Evolutionary conservation across 2,888 invertebrate genomes (phyloP).

Genomic region (Xanthorhoe spadicearia): DNA sequence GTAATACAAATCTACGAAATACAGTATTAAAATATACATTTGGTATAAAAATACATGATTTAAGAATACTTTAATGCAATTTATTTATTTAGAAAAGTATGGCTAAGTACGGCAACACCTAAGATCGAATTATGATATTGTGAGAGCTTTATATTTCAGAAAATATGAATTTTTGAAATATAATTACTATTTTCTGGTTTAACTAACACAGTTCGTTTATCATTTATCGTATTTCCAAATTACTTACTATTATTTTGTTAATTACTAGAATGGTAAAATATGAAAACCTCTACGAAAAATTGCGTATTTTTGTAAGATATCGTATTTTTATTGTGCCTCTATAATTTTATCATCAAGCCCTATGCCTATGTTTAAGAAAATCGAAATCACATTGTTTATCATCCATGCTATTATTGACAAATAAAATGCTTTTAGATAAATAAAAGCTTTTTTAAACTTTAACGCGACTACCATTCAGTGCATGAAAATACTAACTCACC

Average conservation of each 20-base stretch:
- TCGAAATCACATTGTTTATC: constrained; percentile 14
- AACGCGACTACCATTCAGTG: too few species aligned
- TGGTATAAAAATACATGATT: constrained; percentile 31
- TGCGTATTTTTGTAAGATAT: neutral
- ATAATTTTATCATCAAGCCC: constrained; percentile 1
- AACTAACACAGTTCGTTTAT: neutral
- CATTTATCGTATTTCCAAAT: neutral
- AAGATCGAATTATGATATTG: neutral
- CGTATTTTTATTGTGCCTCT: neutral
- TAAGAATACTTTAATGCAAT: constrained; percentile 2
- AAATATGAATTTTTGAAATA: neutral
- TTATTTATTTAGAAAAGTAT: constrained; percentile 4
- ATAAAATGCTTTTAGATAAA: constrained; percentile 4
- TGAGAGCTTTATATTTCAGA: neutral
- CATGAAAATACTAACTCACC: too few species aligned
- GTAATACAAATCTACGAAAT: constrained; percentile 4
- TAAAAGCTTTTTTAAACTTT: neutral
- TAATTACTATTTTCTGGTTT: neutral
- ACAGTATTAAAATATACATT: constrained; percentile 23
- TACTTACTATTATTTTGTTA: too few species aligned
- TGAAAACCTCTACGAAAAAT: neutral
- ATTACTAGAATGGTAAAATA: neutral
- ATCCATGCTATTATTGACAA: constrained; percentile 28
- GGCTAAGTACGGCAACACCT: constrained; percentile 11
- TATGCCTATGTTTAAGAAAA: constrained; percentile 3